Evolutionary conservation across 23 tunicate species (phyloP), one percentile per base, ranked within the genome.

Genomic region (Styela plicata): DNA sequence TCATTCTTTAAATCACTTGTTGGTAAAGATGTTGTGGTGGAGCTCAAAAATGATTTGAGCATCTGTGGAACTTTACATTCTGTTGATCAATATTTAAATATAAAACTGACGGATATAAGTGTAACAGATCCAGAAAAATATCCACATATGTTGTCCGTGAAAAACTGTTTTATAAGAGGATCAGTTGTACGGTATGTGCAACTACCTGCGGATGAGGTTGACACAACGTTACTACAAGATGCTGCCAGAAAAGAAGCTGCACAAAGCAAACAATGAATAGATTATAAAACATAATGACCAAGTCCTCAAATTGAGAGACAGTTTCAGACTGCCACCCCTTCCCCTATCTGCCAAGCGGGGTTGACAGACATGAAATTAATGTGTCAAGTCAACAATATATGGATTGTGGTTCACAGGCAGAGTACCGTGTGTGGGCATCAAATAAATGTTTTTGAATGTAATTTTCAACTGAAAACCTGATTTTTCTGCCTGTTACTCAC

Each of bases 1-100:
- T 96, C 99, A 16, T 96, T 96, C 69, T 96, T 96, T 83, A 96
- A 96, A 85, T 96, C 99, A 18, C 84, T 96, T 79, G 99, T 96
- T 26, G 99, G 99, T 22, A 96, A 96, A 79, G 99, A 96, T 67
- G 99, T 96, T 28, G 96, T 92, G 30, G 99, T 96, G 32, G 99
- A 96, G 79, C 69, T 96, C 52, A 96, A 96, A 71, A 96, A 96
- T 85, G 99, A 96, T 65, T 79, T 96, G 22, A 92, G 94, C 53
- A 91, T 96, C n/a, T 91, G 97, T 73, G 99, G 99, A 63, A 86
- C 90, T 2, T 61, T 96, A 33, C 99, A 96, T 74, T 96, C 99
- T 0, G 99, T 96, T 0, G 99, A 96, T 52, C 99, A 96, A 78
- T 96, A 96, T 62, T 78, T 96, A 30, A 96, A 96, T 69, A 96